Evolutionary conservation across 2,113 vertebrate species (phyloP), one percentile per base, ranked within the genome.

Genomic region (Macheiramphus alcinus): DNA sequence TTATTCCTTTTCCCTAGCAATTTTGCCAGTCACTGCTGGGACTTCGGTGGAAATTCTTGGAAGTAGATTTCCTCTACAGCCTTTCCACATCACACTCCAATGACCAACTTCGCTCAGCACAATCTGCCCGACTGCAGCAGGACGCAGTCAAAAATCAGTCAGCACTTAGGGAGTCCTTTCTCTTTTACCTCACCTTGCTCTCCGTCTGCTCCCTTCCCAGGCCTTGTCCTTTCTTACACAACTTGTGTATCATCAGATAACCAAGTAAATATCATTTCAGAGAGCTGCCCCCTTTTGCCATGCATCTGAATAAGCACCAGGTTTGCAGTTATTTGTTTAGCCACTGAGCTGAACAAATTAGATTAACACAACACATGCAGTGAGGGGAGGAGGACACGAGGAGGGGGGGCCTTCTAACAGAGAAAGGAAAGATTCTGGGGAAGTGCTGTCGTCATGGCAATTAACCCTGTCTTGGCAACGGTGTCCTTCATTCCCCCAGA

Each of bases 291-390:
- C 79, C 71, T 92, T 85, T 96, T 80, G 93, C 95, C 83, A 89
- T 91, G 90, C 43, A 72, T 95, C 96, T 97, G 96, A 95, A 90
- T 95, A 94, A 95, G 89, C 91, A 93, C 67, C 13, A 43, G 82
- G 84, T 97, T 96, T 95, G 82, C 92, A 88, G 84, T 95, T 97
- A 96, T 97, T 98, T 97, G 96, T 96, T 97, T 97, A 97, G 92
- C 84, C 81, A 95, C 91, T 70, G 97, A 97, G 93, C 93, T 97
- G 98, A 97, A 96, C 94, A 97, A 97, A 97, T 97, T 94, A 97
- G 96, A 97, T 98, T 97, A 97, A 93, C 95, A 85, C 80, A 97
- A 95, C 88, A 93, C 97, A 96, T 92, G 94, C 95, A 94, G 96
- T 3, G 90, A 96, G 78, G 70, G 85, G 90, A 96, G 87, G 90